Evolutionary conservation across 2,888 invertebrate species (phyloP), one percentile per base, ranked within the genome.

Genomic region (Scaptomyza caliginosa): DNA sequence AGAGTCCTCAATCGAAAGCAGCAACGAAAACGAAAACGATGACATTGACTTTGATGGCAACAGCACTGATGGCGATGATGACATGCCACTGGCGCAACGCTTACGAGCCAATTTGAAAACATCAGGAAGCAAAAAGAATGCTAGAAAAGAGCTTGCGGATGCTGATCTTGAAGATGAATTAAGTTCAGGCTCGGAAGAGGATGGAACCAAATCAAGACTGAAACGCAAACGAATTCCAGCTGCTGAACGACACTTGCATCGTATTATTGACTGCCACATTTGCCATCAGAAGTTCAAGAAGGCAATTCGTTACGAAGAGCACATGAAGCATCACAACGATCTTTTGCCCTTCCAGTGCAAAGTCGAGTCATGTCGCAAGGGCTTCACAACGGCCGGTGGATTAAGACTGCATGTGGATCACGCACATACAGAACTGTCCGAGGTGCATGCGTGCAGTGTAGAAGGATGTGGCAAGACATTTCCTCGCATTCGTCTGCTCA

Each of bases 241-340:
- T 1, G 74, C 77, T 3, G 88, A 86, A 17, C 75, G 84, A 0
- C 88, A 90, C 32, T 52, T 87, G 55, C 88, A 88, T 65, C 81
- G 80, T 11, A 82, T 83, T 19, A 89, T 90, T 16, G 86, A 90
- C 30, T 90, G 90, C 10, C 88, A 90, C 39, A 89, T 90, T 34
- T 90, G 90, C 36, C 88, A 89, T 5, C 89, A 90, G 51, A 88
- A 85, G 13, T 90, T 90, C 58, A 89, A 89, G 40, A 90, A 90
- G 50, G 74, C 78, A 3, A 83, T 84, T 26, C 82, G 89, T 21
- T 89, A 91, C 34, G 84, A 89, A 52, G 88, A 89, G 51, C 90
- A 90, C 28, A 90, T 90, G 90, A 89, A 89, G 40, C 85, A 86
- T 17, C 91, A 90, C 63, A 86, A 91, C 48, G 90, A 90, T 63